Evolutionary conservation across 2,113 vertebrate species (phyloP).

Genomic region (Erpornis zantholeuca): DNA sequence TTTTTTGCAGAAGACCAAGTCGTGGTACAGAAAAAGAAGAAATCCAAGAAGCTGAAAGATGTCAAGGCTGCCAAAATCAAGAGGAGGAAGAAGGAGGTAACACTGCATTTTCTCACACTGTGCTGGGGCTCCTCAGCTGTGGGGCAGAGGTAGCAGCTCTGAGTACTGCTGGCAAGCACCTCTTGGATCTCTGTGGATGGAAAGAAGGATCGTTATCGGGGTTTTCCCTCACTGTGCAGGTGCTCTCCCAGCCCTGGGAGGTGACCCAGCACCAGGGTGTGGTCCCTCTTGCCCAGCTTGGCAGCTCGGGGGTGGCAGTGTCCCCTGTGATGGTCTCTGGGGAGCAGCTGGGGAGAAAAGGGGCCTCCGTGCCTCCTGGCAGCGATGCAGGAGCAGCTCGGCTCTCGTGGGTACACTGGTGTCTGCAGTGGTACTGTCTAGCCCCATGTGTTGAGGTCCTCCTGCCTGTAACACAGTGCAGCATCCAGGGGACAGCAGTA

Average conservation of each 20-base stretch:
- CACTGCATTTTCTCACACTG: rapidly evolving
- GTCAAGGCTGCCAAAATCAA: conserved; percentile 80
- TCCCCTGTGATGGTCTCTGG: neutral
- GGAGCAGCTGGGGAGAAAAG: neutral
- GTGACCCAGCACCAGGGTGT: neutral
- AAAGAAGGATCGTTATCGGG: rapidly evolving
- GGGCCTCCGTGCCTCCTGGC: rapidly evolving
- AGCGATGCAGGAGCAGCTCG: rapidly evolving
- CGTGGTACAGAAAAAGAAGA: conserved; percentile 80
- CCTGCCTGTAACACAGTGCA: neutral
- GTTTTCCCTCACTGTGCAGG: neutral
- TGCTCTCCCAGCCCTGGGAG: neutral
- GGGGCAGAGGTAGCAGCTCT: rapidly evolving
- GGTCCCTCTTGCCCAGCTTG: neutral
- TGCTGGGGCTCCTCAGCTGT: neutral
- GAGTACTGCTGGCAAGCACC: neutral
- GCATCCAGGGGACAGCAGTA: neutral
- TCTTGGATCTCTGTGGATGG: neutral
- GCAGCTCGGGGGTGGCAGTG: neutral
- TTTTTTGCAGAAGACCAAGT: conserved; percentile 82
- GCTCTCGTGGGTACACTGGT: rapidly evolving
- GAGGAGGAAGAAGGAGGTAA: conserved; percentile 90
- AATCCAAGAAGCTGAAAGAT: conserved; percentile 85
- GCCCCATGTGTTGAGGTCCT: neutral
- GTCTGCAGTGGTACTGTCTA: rapidly evolving